These are phyloP conservation scores for Poeciliopsis turrubarensis DNA, from an alignment of 2,113 vertebrate species.

Conservation along the genomic window DNA sequence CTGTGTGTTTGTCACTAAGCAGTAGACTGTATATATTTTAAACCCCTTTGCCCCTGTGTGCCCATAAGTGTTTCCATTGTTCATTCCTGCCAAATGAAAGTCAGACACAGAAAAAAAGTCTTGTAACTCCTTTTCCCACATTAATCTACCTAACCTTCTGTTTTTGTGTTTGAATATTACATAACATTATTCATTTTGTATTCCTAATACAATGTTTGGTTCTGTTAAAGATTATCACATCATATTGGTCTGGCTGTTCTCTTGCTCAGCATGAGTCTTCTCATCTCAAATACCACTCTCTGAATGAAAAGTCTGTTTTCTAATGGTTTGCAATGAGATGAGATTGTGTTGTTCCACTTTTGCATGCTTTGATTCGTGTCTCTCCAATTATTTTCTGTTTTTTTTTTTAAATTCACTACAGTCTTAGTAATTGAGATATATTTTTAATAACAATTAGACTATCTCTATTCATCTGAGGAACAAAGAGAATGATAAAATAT, in stretches of 20 bases:
- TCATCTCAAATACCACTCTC: conserved; percentile 24
- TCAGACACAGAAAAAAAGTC: conserved; percentile 20
- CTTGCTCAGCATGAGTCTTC: conserved; percentile 7
- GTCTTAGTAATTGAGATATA: neutral
- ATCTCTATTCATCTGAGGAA: neutral
- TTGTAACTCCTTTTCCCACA: conserved; percentile 39
- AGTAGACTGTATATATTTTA: conserved; percentile 39
- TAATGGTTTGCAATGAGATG: conserved; percentile 32
- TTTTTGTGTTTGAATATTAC: conserved; percentile 10
- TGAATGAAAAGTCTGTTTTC: conserved; percentile 17
- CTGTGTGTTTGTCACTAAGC: conserved; percentile 9
- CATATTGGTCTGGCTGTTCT: conserved; percentile 23
- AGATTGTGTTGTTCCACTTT: conserved; percentile 31
- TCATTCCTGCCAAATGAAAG: conserved; percentile 57
- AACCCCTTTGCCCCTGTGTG: conserved; percentile 57
- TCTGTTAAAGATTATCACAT: conserved; percentile 7
- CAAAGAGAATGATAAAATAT: conserved; percentile 4
- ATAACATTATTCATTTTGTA: neutral
- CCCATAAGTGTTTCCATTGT: conserved; percentile 64
- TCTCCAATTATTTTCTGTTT: neutral
- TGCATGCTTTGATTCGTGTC: conserved; percentile 18
- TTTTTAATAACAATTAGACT: neutral
- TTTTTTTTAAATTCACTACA: neutral
- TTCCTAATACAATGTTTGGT: neutral
- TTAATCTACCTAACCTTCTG: conserved; percentile 15